Conservation (phyloP, 2,797 vertebrate genomes). For the Echiichthys vipera region DNA sequence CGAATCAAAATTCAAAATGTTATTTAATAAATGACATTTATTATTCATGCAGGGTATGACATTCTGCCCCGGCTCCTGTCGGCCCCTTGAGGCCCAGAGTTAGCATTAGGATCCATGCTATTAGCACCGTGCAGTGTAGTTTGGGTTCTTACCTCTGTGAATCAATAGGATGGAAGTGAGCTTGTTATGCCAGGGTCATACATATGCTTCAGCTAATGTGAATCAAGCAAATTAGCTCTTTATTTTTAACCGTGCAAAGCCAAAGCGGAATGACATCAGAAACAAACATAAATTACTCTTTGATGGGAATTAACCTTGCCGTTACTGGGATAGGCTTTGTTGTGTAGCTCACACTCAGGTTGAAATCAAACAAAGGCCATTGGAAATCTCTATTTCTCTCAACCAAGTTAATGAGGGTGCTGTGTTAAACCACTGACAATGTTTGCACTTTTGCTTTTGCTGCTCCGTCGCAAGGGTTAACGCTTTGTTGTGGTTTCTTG, state of each 20-base stretch:
- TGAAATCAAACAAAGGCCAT: conserved; percentile 68
- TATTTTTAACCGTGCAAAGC: conserved; percentile 53
- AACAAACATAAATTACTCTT: conserved; percentile 46
- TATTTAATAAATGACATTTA: conserved; percentile 16
- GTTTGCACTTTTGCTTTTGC: conserved; percentile 34
- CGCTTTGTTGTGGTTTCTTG: conserved; percentile 23
- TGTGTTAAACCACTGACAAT: conserved; percentile 47
- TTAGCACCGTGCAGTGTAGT: conserved; percentile 15
- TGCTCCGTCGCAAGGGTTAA: conserved; percentile 28
- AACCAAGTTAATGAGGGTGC: conserved; percentile 66
- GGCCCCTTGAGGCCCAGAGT: not conserved
- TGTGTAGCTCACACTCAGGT: conserved; percentile 58
- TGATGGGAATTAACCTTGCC: conserved; percentile 68
- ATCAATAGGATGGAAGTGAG: conserved; percentile 21
- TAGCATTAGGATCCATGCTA: not conserved
- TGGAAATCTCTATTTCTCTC: conserved; percentile 62
- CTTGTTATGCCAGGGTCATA: conserved; percentile 48
- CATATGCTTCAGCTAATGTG: conserved; percentile 31
- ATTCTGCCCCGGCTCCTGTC: not conserved
- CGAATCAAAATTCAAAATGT: not conserved
- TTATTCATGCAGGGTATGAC: not conserved
- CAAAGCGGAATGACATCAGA: conserved; percentile 31
- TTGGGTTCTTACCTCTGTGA: not conserved
- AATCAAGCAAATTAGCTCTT: conserved; percentile 57
- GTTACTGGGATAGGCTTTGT: conserved; percentile 59